These are phyloP conservation scores for Stegophylla sp. DNA, from an alignment of 2,888 invertebrate genomes.

Conservation along the genomic window DNA sequence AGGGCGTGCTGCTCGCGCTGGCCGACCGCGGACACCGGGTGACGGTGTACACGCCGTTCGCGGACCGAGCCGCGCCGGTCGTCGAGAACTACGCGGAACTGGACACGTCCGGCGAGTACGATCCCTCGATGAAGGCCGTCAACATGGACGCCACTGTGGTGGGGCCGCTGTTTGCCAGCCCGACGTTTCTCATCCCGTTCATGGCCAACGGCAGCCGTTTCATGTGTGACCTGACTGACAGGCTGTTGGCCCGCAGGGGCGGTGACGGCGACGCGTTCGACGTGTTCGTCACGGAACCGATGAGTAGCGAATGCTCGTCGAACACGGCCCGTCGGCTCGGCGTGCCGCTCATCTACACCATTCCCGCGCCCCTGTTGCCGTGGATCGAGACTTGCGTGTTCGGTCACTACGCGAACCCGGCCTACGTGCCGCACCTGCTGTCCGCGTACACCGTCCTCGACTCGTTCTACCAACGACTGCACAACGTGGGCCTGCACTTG, in stretches of 20 bases:
- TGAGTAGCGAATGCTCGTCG: conserved; percentile 23
- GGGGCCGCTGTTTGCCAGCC: neutral
- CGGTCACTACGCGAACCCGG: conserved; percentile 20
- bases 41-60: conserved; percentile 45
- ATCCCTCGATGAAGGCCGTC: neutral
- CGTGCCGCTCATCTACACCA: conserved; percentile 33
- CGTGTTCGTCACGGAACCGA: conserved; percentile 26
- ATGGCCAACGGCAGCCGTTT: neutral
- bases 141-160: neutral
- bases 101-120: conserved; percentile 7
- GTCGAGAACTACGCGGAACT: conserved; percentile 9
- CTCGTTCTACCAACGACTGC: neutral
- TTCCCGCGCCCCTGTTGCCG: conserved; percentile 12
- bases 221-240: conserved; percentile 1
- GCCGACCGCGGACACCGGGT: conserved; percentile 15
- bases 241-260: neutral
- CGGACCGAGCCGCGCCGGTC: neutral
- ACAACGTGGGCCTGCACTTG: conserved; percentile 17
- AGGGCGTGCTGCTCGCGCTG: conserved; percentile 5
- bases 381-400: conserved; percentile 23
- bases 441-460: neutral
- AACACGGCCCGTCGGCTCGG: neutral
- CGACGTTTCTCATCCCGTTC: conserved; percentile 10
- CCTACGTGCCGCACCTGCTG: conserved; percentile 1
- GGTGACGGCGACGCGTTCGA: neutral